Evolutionary conservation across 92 coral and sea anemone genomes (phyloP).

Genomic region (Parazoanthus darwini): DNA sequence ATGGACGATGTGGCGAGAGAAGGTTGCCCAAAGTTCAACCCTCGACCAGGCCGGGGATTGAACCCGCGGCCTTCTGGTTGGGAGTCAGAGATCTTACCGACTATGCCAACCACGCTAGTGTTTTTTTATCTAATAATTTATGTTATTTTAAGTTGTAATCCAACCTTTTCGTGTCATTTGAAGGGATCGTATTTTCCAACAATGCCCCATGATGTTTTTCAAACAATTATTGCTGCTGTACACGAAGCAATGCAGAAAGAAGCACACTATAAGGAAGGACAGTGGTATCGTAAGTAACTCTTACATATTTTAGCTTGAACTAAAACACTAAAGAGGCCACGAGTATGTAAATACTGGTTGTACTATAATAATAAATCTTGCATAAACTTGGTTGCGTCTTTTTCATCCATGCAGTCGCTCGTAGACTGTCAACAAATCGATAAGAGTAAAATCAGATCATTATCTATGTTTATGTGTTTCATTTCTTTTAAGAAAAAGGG

Average conservation of each 20-base stretch:
- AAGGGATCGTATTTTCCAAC: constrained; percentile 59
- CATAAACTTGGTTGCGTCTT: too few relatives aligned
- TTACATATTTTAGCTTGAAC: not conserved
- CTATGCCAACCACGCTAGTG: too few relatives aligned
- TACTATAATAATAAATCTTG: not conserved
- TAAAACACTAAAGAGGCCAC: not conserved
- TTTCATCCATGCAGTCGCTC: too few relatives aligned
- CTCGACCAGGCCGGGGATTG: too few relatives aligned
- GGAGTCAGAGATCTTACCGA: too few relatives aligned
- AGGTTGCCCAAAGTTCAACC: too few relatives aligned
- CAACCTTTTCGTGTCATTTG: not conserved
- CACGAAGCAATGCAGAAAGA: constrained; percentile 42
- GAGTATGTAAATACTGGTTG: not conserved
- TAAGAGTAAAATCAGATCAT: not conserved
- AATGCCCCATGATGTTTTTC: constrained; percentile 52
- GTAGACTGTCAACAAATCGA: too few relatives aligned
- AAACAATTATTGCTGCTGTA: constrained; percentile 2
- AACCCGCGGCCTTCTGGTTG: too few relatives aligned
- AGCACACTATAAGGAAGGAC: not conserved
- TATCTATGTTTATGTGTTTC: not conserved
- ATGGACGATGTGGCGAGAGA: too few relatives aligned
- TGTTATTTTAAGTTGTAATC: not conserved
- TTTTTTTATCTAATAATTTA: not conserved
- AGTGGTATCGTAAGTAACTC: constrained; percentile 45
- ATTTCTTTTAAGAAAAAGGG: too few relatives aligned